Evolutionary conservation across 1,140 invertebrate genomes (phyloP).

Genomic region (Nylanderia fulva): DNA sequence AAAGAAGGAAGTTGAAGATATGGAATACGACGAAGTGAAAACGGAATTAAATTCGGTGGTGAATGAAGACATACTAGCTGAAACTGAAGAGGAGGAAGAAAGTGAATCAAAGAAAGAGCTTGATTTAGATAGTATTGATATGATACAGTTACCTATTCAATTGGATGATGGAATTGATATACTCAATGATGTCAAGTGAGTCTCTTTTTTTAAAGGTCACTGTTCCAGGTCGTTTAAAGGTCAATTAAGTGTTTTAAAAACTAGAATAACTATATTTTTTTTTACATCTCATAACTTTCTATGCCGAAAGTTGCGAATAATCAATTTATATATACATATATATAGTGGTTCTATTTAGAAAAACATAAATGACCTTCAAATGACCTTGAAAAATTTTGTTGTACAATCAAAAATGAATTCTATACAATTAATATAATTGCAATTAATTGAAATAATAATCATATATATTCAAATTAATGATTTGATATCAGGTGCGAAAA

Average conservation of each 20-base stretch:
- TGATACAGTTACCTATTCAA: conserved; percentile 89
- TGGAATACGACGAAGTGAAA: conserved; percentile 82
- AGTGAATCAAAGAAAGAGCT: conserved; percentile 82
- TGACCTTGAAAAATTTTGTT: too few relatives aligned
- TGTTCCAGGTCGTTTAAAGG: too few relatives aligned
- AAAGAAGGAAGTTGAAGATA: conserved; percentile 83
- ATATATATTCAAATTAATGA: not conserved
- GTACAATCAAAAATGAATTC: too few relatives aligned
- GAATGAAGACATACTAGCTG: conserved; percentile 71
- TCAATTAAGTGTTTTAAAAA: too few relatives aligned
- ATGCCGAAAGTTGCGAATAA: too few relatives aligned
- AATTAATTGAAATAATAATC: not conserved
- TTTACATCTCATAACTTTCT: too few relatives aligned
- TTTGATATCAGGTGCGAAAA: conserved; percentile 77
- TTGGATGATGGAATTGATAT: conserved; percentile 88
- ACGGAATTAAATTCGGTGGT: conserved; percentile 73
- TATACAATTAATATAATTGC: not conserved
- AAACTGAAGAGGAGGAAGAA: conserved; percentile 79
- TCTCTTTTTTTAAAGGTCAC: too few relatives aligned
- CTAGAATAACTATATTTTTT: too few relatives aligned
- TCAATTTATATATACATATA: too few relatives aligned
- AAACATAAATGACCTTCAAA: too few relatives aligned
- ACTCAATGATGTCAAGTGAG: conserved; percentile 86
- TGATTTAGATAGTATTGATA: conserved; percentile 88
- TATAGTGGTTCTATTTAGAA: too few relatives aligned